Percentiles rank a stretch among this genome's conserved stretches.
These are phyloP conservation scores for Pimpla rufipes DNA, from an alignment of 2,888 invertebrate genomes.

Conservation along the genomic window DNA sequence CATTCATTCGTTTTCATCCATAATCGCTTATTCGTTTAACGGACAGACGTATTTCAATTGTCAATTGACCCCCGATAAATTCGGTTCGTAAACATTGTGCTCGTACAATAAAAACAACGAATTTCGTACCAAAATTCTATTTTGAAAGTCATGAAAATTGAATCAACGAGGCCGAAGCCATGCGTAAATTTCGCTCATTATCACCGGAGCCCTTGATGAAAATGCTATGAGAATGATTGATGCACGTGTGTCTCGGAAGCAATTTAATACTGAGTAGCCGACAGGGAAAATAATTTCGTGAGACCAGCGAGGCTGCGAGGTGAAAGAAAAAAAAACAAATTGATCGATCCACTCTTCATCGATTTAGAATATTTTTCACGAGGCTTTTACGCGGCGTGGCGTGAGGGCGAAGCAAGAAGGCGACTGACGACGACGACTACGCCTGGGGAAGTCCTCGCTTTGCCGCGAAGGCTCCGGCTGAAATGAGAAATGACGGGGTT, in stretches of 20 bases:
- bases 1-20: neutral
- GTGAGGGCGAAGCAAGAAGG: constrained; percentile 17
- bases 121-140: too few species aligned
- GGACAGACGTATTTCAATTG: too few species aligned
- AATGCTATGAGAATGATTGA: neutral
- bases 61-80: too few species aligned
- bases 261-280: constrained; percentile 38
- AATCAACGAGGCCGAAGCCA: too few species aligned
- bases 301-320: neutral
- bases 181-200: neutral
- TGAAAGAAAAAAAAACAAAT: constrained; percentile 7
- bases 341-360: constrained; percentile 23
- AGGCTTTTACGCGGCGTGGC: constrained; percentile 3
- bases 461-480: constrained; percentile 43
- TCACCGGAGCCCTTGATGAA: neutral
- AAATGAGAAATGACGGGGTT: constrained; percentile 75
- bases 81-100: too few species aligned
- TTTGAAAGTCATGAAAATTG: too few species aligned
- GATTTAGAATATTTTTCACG: constrained; percentile 29
- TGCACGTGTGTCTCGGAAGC: neutral
- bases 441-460: constrained; percentile 56
- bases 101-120: too few species aligned
- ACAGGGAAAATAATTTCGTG: constrained; percentile 40
- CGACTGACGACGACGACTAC: constrained; percentile 16
- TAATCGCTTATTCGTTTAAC: too few species aligned